These are phyloP conservation scores for Calameuta idolon DNA, from an alignment of 2,888 invertebrate species.

Conservation along the genomic window DNA sequence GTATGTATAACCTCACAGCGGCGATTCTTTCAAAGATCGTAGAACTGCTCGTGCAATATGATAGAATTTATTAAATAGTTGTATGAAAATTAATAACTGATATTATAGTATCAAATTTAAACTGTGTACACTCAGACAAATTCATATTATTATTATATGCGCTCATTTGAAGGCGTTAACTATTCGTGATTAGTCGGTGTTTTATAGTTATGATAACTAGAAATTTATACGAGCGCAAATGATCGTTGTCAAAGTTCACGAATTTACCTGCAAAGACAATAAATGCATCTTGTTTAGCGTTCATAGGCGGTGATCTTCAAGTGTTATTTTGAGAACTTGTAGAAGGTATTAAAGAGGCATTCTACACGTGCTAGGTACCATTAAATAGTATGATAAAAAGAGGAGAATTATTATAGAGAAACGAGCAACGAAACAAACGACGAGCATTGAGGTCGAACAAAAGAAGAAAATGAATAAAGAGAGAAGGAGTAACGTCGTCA, in stretches of 20 bases:
- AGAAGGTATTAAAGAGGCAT: background rate
- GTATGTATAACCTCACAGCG: no score
- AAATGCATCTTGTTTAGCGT: background rate
- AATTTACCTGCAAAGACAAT: background rate
- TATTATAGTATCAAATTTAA: background rate
- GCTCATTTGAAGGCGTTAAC: no score
- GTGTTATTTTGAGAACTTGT: background rate
- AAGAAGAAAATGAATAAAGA: background rate
- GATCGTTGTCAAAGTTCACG: background rate
- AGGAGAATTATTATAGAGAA: slow-evolving; percentile 5
- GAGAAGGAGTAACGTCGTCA: background rate
- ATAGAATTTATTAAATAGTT: background rate
- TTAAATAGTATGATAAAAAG: background rate
- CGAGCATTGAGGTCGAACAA: background rate
- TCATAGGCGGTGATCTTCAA: background rate
- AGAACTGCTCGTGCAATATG: no score
- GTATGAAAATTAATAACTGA: background rate
- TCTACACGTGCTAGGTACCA: background rate
- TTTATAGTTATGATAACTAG: no score
- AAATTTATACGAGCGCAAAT: background rate
- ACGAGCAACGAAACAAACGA: slow-evolving; percentile 17
- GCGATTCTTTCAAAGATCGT: no score
- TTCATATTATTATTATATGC: no score
- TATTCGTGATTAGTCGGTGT: no score
- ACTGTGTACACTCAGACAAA: background rate